Percentiles rank a stretch among this genome's conserved stretches.
These are phyloP conservation scores for Scaptomyza polygonia DNA, from an alignment of 2,888 invertebrate genomes.

Conservation along the genomic window DNA sequence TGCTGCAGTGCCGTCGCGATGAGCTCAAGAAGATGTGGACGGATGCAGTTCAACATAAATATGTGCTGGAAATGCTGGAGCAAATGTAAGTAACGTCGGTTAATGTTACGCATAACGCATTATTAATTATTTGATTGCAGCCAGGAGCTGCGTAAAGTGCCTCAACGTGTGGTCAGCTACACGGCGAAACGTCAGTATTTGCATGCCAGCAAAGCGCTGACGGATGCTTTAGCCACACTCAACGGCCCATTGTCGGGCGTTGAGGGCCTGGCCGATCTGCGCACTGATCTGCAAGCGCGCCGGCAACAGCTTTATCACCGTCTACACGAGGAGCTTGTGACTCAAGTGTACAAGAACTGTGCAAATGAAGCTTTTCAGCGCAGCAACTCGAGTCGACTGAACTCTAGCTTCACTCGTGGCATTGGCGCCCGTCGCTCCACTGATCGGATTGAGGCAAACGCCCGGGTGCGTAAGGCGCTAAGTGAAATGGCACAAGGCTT, in stretches of 20 bases:
- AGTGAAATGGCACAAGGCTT: slow-evolving; percentile 85
- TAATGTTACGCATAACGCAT: neutral
- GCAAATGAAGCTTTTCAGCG: slow-evolving; percentile 86
- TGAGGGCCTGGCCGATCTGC: slow-evolving; percentile 92
- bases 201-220: slow-evolving; percentile 92
- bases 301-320: slow-evolving; percentile 88
- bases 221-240: slow-evolving; percentile 88
- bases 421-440: slow-evolving; percentile 86
- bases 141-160: slow-evolving; percentile 90
- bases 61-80: slow-evolving; percentile 93
- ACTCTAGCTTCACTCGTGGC: slow-evolving; percentile 87
- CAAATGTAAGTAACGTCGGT: slow-evolving; percentile 87
- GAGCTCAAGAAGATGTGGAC: slow-evolving; percentile 97
- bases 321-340: slow-evolving; percentile 89
- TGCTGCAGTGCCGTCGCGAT: slow-evolving; percentile 95
- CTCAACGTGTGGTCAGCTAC: slow-evolving; percentile 88
- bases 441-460: slow-evolving; percentile 85
- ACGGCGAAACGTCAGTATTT: slow-evolving; percentile 91
- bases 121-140: slow-evolving; percentile 83
- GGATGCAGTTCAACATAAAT: slow-evolving; percentile 97
- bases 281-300: slow-evolving; percentile 88
- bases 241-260: slow-evolving; percentile 91
- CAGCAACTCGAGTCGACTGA: slow-evolving; percentile 87
- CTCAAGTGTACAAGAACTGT: slow-evolving; percentile 89
- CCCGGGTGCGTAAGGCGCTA: slow-evolving; percentile 85